Percentiles rank a stretch among this genome's conserved stretches.
phyloP scores from a whole-genome alignment of 2,797 vertebrate species.

The Pantherophis vulpinus region DNA sequence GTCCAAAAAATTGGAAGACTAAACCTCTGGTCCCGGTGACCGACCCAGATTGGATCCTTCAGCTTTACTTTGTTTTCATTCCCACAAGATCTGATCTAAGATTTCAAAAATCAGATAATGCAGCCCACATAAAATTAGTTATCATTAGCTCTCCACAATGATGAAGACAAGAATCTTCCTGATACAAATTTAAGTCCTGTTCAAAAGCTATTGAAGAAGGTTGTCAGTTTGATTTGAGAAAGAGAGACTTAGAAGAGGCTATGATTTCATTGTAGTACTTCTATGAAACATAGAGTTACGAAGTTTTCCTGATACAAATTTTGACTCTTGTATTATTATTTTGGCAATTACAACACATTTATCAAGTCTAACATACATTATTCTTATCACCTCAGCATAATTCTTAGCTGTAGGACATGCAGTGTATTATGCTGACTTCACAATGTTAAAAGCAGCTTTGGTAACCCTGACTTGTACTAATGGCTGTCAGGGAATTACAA shows the following conservation, averaged over 20 bases:
- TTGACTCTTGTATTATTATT: neutral
- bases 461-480: neutral
- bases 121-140: neutral
- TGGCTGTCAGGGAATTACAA: slow-evolving; percentile 5
- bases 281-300: neutral
- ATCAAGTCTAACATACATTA: neutral
- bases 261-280: neutral
- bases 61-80: neutral
- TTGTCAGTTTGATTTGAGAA: neutral
- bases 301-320: neutral
- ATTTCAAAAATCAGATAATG: neutral
- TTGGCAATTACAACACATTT: neutral
- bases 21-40: neutral
- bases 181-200: neutral
- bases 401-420: neutral
- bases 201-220: neutral
- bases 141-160: neutral
- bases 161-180: neutral
- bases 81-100: neutral
- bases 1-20: neutral
- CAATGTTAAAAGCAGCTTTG: neutral
- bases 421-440: neutral
- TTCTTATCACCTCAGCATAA: neutral
- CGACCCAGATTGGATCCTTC: neutral
- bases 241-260: neutral